Evolutionary conservation across 2,797 vertebrate genomes (phyloP), one percentile per base, ranked within the genome.

Genomic region (Microchirus variegatus): DNA sequence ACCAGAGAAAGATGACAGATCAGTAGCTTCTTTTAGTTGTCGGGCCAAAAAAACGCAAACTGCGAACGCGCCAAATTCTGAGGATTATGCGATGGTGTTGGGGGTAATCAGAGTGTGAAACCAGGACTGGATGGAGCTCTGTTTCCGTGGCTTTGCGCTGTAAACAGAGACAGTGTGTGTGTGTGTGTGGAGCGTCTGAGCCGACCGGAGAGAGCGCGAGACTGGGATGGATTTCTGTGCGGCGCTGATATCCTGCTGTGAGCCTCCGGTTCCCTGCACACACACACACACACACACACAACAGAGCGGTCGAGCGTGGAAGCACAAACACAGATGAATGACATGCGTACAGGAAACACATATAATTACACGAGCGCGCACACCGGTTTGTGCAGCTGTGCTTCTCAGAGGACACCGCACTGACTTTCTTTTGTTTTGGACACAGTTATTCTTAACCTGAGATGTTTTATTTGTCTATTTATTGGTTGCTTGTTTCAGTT

Each of bases 201-300:
- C 70, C 73, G 78, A 83, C 82, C 79, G 58, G 31, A 63, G 71
- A 65, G 65, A 38, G n/a, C n/a, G n/a, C n/a, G n/a, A n/a, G 50
- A 76, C 71, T 70, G 59, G 56, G 81, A 86, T 82, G 76, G 82
- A 84, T 89, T 87, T 85, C 40, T 84, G 78, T 57, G 55, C 44
- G 72, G 61, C 58, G 55, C 55, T 48, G 73, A 78, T 79, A 63
- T 82, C 78, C 68, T 53, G 64, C 81, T 71, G 69, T 59, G 80
- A 81, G 75, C 61, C 66, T 50, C 64, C 63, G 49, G 56, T 53
- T 67, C 55, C 61, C 74, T 58, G 63, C 43, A 52, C 53, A 76
- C 71, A 71, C 59, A 79, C 19, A 22, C 19, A 22, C 19, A 22
- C 19, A 22, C 19, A 22, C 22, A 66, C 31, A 64, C 45, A 78